phyloP scores from a whole-genome alignment of 2,113 vertebrate genomes.

The Butorides virescens region DNA sequence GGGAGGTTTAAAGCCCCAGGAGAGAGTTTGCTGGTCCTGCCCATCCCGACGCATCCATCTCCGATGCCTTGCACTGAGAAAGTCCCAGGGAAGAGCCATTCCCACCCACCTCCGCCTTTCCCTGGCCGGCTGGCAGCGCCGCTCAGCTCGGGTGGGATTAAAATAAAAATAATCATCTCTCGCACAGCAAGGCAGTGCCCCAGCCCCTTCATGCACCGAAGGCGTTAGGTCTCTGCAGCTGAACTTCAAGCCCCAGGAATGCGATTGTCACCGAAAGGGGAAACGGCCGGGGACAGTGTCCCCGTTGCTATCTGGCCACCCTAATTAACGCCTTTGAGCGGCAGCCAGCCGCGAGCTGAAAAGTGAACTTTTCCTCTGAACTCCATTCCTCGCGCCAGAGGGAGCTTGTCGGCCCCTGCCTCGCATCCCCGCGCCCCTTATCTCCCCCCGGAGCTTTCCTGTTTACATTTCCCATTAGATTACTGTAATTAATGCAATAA shows the following conservation, averaged over 20 bases:
- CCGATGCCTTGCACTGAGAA: neutral
- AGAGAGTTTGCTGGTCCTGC: neutral
- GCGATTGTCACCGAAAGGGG: neutral
- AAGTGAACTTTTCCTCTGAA: neutral
- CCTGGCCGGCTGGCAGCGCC: neutral
- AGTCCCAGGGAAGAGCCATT: neutral
- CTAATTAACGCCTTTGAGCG: constrained; percentile 56
- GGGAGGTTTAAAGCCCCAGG: neutral
- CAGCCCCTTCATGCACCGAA: neutral
- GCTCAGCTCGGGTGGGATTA: neutral
- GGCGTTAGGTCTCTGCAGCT: neutral
- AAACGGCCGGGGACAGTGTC: neutral
- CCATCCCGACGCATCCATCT: neutral
- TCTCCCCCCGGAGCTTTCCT: constrained; percentile 72
- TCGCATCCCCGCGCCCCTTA: constrained; percentile 31
- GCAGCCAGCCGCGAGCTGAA: constrained; percentile 30
- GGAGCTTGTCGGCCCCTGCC: neutral
- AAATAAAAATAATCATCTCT: neutral
- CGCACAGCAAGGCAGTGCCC: accelerated
- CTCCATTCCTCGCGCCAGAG: neutral
- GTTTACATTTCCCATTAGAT: constrained; percentile 75
- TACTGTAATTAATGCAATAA: constrained; percentile 61
- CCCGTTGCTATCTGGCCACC: neutral
- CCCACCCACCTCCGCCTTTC: neutral
- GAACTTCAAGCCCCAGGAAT: neutral